Base-by-base conservation (phyloP, 2,888 invertebrate genomes). In the Miltochrista miniata region DNA sequence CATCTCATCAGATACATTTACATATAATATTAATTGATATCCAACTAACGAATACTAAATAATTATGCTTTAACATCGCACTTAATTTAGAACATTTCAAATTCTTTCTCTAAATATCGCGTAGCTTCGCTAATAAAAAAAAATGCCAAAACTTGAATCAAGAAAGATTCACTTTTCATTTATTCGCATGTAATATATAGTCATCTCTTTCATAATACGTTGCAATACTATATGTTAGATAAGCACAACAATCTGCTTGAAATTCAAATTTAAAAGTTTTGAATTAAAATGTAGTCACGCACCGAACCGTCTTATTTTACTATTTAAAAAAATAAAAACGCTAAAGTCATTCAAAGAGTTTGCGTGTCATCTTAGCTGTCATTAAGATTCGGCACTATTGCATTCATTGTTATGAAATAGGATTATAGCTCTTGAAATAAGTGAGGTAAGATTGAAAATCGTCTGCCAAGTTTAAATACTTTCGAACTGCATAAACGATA, bases 401-500 rank as follows among this genome's bases (percentile, higher is more conserved):
- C 55, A 56, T 45, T 53, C n/a, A 43, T 40, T 52, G 48, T 36
- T 13, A 11, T 29, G 14, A 38, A 59, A 61, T 38, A 43, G 56
- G 38, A 63, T 51, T 53, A 45, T 36, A 45, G 48, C 33, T 40
- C 56, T 59, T 61, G 54, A 50, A 12, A 47, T 59, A 61, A 54
- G 44, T 47, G 43, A 48, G 54, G 10, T 63, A 64, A 54, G 65
- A 54, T 52, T 51, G 49, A 59, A 54, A 62, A 45, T 67, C 38
- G 45, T 34, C 30, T 64, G 51, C 45, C 51, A 63, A 70, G 56
- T 24, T 54, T 62, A 74, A 76, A 67, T 72, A 76, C 71, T 62
- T 66, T 62, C 65, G 51, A 57, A 56, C 66, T 72, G 70, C 68
- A 59, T 70, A 76, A 83, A 83, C 71, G 82, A 77, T 80, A 73